phyloP scores from a whole-genome alignment of 2,113 vertebrate genomes.

The Pituophis catenifer region DNA sequence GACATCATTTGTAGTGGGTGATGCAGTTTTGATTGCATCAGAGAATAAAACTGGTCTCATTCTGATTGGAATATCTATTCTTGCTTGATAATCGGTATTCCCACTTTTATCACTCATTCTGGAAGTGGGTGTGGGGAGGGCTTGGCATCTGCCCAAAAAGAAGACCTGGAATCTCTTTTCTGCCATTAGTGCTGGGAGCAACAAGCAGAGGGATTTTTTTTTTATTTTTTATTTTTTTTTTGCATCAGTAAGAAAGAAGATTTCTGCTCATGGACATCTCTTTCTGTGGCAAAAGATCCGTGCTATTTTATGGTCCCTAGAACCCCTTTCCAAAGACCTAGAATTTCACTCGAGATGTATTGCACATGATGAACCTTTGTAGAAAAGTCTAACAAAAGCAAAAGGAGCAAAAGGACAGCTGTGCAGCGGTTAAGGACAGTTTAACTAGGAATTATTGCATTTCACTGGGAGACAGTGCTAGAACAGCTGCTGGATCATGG shows the following conservation, averaged over 20 bases:
- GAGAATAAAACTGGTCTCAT: neutral
- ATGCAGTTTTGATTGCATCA: neutral
- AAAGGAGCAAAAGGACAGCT: slow-evolving; percentile 18
- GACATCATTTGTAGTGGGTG: neutral
- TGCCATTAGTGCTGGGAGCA: neutral
- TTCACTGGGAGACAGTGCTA: neutral
- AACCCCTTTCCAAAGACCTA: neutral
- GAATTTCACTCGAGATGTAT: neutral
- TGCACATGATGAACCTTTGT: neutral
- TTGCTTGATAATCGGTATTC: neutral
- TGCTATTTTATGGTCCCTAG: neutral
- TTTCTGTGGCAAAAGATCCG: neutral
- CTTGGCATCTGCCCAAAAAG: neutral
- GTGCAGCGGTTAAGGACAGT: neutral
- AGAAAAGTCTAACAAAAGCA: neutral
- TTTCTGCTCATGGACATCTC: neutral
- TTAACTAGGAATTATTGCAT: slow-evolving; percentile 28
- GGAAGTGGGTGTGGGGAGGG: neutral
- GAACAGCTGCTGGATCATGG: neutral
- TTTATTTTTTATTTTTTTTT: neutral
- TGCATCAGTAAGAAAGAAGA: neutral
- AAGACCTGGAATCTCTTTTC: neutral
- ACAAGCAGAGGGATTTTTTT: neutral
- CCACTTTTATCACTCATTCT: neutral
- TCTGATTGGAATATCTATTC: neutral